Evolutionary conservation across 1,140 invertebrate species (phyloP), one percentile per base, ranked within the genome.

Genomic region (Pentalonia nigronervosa): DNA sequence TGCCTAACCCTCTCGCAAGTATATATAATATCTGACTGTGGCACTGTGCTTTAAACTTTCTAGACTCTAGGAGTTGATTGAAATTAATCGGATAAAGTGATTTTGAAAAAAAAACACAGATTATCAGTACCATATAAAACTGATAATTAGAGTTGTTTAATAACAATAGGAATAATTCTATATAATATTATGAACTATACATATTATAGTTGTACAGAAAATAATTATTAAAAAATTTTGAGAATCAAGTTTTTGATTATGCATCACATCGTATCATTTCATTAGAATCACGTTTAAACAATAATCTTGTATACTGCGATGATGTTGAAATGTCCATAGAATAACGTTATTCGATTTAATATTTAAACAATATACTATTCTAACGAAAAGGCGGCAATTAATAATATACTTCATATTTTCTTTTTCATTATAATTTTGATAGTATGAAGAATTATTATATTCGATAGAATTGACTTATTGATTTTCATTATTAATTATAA

Each of bases 361-460:
- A 56, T 23, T 89, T 25, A 1, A 89, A 90, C 23, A 56, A 45
- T 41, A 45, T 41, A 45, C 47, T 60, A 60, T 90, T 90, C 53
- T 45, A 30, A 90, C 25, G 89, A 90, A 90, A 90, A 90, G 36
- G 25, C 36, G 56, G 36, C 36, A 90, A 90, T 90, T 45, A 67
- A 53, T 88, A 88, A n/a, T 30, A 90, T 47, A 67, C 14, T n/a
- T 41, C 23, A 30, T 90, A 67, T 41, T 67, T 60, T 90, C 11
- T 60, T 90, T 90, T 90, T 90, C 89, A 9, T 67, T 47, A 90
- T 90, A 90, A 90, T 90, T 67, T 90, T 56, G 50, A 90, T 90
- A 67, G 67, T n/a, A 20, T 67, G 23, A 67, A 41, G 25, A 90
- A 60, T 41, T 67, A 23, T 90, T 45, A 21, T n/a, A 30, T 90